Percentiles rank a stretch among this genome's conserved stretches.
phyloP scores from a whole-genome alignment of 1,140 invertebrate genomes.

The Adelges cooleyi region DNA sequence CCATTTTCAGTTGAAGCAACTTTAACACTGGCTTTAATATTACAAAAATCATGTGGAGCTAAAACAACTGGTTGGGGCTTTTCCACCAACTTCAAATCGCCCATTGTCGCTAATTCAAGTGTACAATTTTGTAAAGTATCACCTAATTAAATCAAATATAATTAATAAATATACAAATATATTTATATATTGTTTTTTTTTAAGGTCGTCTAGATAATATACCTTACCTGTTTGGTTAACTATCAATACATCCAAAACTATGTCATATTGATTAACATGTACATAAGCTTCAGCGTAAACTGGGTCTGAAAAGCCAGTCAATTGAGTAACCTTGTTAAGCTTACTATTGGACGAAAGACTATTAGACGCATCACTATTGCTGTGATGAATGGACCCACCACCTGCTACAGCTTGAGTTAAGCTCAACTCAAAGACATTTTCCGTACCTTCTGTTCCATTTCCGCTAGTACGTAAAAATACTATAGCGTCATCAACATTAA shows the following conservation, averaged over 20 bases:
- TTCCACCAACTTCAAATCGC: conserved; percentile 95
- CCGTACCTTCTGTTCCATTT: conserved; percentile 46
- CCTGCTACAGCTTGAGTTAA: conserved; percentile 80
- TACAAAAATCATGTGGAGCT: conserved; percentile 92
- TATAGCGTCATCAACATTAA: conserved; percentile 80
- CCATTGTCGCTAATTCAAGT: conserved; percentile 91
- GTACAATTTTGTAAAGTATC: conserved; percentile 98
- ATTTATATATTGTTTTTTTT: neutral
- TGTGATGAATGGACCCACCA: conserved; percentile 31
- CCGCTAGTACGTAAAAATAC: conserved; percentile 63
- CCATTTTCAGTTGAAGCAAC: conserved; percentile 96
- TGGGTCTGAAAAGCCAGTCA: conserved; percentile 98
- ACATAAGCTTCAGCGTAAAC: conserved; percentile 99
- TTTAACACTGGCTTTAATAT: conserved; percentile 95
- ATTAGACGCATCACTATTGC: conserved; percentile 13
- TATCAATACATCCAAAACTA: conserved; percentile 90
- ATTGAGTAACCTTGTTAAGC: conserved; percentile 85
- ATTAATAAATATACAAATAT: neutral
- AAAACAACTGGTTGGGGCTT: conserved; percentile 90
- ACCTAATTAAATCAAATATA: conserved; percentile 37
- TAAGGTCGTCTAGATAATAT: conserved; percentile 6
- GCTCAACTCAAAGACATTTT: conserved; percentile 91
- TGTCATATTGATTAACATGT: conserved; percentile 98
- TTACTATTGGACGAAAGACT: conserved; percentile 43
- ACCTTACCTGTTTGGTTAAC: conserved; percentile 86